A percentile compares a stretch with the other conserved stretches of the same genome.
phyloP scores from a whole-genome alignment of 2,888 invertebrate genomes.

The Orchestes rusci region DNA sequence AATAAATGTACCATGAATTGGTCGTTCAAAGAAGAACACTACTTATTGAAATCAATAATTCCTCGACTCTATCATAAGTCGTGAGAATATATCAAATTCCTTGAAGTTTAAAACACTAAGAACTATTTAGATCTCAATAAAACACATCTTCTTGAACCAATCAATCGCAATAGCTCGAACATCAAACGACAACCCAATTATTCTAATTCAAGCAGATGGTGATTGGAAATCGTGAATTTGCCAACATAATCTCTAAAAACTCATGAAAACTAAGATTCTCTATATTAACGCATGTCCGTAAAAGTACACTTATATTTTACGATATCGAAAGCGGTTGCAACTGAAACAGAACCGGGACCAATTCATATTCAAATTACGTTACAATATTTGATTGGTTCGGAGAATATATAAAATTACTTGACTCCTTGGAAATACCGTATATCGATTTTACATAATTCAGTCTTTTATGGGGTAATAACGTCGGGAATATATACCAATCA shows the following conservation, averaged over 20 bases:
- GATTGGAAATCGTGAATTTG: slow-evolving; percentile 11
- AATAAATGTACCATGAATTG: too few relatives aligned
- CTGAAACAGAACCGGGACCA: slow-evolving; percentile 9
- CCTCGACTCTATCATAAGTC: too few relatives aligned
- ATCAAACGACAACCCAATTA: too few relatives aligned
- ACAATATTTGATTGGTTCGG: slow-evolving; percentile 22
- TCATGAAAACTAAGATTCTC: slow-evolving; percentile 5
- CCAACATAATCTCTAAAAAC: background rate
- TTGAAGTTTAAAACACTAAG: too few relatives aligned
- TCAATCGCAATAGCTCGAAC: too few relatives aligned
- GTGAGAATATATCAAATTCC: too few relatives aligned
- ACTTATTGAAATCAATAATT: too few relatives aligned
- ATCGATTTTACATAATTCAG: slow-evolving; percentile 20
- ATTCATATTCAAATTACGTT: slow-evolving; percentile 23
- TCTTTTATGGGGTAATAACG: slow-evolving; percentile 21
- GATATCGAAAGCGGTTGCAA: slow-evolving; percentile 14
- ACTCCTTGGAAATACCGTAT: slow-evolving; percentile 17
- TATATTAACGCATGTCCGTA: slow-evolving; percentile 8
- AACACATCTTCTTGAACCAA: too few relatives aligned
- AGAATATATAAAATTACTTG: slow-evolving; percentile 22
- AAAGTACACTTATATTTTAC: slow-evolving; percentile 15
- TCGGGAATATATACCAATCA: slow-evolving; percentile 16
- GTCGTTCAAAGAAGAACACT: too few relatives aligned
- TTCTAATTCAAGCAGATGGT: too few relatives aligned
- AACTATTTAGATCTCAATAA: too few relatives aligned